A percentile compares a stretch with the other conserved stretches of the same genome.
Conservation (phyloP, 64 coral and sea anemone genomes). For the Anthopleura sola region DNA sequence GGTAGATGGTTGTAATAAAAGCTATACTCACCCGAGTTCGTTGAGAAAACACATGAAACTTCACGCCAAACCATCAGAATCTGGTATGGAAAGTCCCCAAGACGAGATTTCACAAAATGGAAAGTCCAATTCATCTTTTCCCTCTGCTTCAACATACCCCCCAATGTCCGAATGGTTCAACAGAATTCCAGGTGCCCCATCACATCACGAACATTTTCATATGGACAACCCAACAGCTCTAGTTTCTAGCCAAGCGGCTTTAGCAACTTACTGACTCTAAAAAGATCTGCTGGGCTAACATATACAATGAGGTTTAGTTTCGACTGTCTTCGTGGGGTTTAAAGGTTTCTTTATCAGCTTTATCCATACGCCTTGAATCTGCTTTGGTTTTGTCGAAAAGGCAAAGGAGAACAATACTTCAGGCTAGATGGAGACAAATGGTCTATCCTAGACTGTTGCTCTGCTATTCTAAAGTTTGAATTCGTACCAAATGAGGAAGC, state of each 20-base stretch:
- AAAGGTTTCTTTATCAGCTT: neutral
- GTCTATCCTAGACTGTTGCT: neutral
- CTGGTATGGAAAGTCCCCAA: constrained; percentile 60
- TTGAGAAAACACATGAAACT: constrained; percentile 92
- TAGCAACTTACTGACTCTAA: constrained; percentile 70
- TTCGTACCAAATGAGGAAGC: neutral
- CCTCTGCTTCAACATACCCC: constrained; percentile 62
- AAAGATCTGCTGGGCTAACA: neutral
- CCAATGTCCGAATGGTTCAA: constrained; percentile 92
- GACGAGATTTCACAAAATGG: constrained; percentile 55
- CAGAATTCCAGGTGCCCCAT: constrained; percentile 37
- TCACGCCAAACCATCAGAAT: constrained; percentile 78
- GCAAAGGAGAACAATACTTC: neutral
- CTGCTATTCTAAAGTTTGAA: neutral
- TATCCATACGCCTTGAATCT: neutral
- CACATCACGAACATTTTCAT: constrained; percentile 86
- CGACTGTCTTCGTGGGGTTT: neutral
- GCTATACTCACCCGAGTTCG: constrained; percentile 91
- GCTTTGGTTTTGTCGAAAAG: neutral
- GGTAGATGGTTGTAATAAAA: constrained; percentile 90
- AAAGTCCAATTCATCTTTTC: constrained; percentile 59
- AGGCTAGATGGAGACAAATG: neutral
- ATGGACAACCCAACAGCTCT: constrained; percentile 42
- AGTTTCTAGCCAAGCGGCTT: constrained; percentile 52
- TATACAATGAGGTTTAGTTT: neutral